These are phyloP conservation scores for Paramisgurnus dabryanus DNA, from an alignment of 2,113 vertebrate species.

Conservation along the genomic window DNA sequence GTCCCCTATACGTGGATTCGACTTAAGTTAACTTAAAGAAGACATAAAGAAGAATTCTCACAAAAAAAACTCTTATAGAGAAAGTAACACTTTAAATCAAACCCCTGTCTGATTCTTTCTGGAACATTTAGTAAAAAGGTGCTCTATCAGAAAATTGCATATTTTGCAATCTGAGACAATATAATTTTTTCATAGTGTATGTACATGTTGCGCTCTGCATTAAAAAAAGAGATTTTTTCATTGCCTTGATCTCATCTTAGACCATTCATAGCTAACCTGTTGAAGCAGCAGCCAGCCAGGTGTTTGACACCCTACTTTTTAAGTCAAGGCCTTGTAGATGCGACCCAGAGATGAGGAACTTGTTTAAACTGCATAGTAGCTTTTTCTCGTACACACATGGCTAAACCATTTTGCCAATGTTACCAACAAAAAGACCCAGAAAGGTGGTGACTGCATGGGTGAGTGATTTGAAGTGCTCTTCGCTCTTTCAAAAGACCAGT, in stretches of 20 bases:
- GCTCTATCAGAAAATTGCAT: slow-evolving; percentile 75
- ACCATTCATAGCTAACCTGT: slow-evolving; percentile 74
- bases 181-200: slow-evolving; percentile 75
- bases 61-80: slow-evolving; percentile 63
- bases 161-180: slow-evolving; percentile 72
- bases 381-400: slow-evolving; percentile 68
- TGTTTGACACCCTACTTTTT: slow-evolving; percentile 72
- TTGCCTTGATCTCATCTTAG: slow-evolving; percentile 66
- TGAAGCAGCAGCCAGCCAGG: slow-evolving; percentile 68
- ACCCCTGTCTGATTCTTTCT: slow-evolving; percentile 75
- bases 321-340: slow-evolving; percentile 73
- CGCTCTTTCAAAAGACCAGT: slow-evolving; percentile 70
- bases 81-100: slow-evolving; percentile 79
- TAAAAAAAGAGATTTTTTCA: slow-evolving; percentile 68
- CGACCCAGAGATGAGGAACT: slow-evolving; percentile 67
- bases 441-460: slow-evolving; percentile 70
- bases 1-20: slow-evolving; percentile 62
- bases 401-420: slow-evolving; percentile 67
- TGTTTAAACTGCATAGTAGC: slow-evolving; percentile 81
- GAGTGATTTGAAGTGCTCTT: slow-evolving; percentile 75
- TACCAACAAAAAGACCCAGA: slow-evolving; percentile 71
- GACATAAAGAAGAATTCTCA: slow-evolving; percentile 61
- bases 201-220: slow-evolving; percentile 75
- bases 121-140: slow-evolving; percentile 72
- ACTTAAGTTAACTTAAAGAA: slow-evolving; percentile 67